Evolutionary conservation across 53 echinoderm and acorn worm species (phyloP), one percentile per base, ranked within the genome.

Genomic region (Echinometra lucunter): DNA sequence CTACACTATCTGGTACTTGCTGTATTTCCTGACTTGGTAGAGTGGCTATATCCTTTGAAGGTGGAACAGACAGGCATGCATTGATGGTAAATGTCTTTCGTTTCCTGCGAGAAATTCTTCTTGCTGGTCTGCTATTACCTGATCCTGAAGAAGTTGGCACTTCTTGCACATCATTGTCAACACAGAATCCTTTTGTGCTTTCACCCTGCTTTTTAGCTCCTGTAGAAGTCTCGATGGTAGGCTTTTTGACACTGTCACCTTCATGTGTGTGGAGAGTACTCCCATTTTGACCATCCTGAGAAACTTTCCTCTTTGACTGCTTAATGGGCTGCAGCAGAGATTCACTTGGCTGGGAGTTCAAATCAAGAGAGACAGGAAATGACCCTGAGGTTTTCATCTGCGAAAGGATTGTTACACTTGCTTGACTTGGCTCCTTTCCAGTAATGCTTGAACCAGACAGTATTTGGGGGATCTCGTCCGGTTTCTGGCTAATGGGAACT

Each of bases 331-430:
- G 82, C 57, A 94, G 94, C 40, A 94, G 85, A 38, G 94, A 94
- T 94, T 94, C 94, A 63, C 94, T 94, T 40, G 94, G 94, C 56
- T 94, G 94, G 30, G 85, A 94, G 66, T 63, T 55, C n/a, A 58
- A 23, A 60, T 94, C 94, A 44, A 83, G 82, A 66, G 94, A 94
- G 3, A 58, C n/a, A 23, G 94, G 78, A 57, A 92, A 78, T 1
- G 92, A 92, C 30, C 78, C 92, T 19, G 91, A 91, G 45, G 63
- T 44, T 47, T 91, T 91, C 2, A 30, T 30, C 45, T 91, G 91
- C 44, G 91, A 91, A n/a, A 91, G 28, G 90, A 90, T 60, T 58
- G 58, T 58, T 19, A 58, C 90, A 42, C 90, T 90, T 25, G 63
- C 58, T 60, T 90, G 90, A 53, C 90, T 90, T 60, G n/a, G 4